A percentile compares a stretch with the other conserved stretches of the same genome.
Conservation (phyloP, 2,888 invertebrate species). For the Tenthredo amoena region DNA sequence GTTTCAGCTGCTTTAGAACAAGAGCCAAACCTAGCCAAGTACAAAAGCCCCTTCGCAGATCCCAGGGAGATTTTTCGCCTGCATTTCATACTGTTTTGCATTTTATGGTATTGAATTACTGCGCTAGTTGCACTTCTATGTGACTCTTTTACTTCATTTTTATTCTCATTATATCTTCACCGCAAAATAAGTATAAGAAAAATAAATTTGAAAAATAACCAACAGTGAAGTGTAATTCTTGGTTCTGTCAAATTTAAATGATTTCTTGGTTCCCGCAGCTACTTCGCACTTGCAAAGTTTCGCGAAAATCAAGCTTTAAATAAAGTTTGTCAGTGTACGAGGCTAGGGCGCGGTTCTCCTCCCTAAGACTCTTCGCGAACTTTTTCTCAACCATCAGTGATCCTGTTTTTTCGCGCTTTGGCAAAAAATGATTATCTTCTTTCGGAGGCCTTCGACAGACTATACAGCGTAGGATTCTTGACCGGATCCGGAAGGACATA, state of each 20-base stretch:
- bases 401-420: constrained; percentile 24
- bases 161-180: neutral
- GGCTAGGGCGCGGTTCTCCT: neutral
- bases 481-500: constrained; percentile 53
- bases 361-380: constrained; percentile 6
- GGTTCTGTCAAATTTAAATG: constrained; percentile 17
- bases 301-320: constrained; percentile 1
- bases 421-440: constrained; percentile 26
- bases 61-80: neutral
- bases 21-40: constrained; percentile 16
- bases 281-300: neutral
- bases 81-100: constrained; percentile 22
- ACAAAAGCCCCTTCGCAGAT: constrained; percentile 31
- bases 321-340: neutral
- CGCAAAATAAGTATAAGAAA: neutral
- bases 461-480: constrained; percentile 13
- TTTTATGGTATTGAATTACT: constrained; percentile 39
- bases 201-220: neutral
- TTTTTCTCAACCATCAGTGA: constrained; percentile 26
- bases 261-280: constrained; percentile 2
- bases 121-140: neutral
- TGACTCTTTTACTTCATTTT: neutral
- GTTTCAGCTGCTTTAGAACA: constrained; percentile 14
- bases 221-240: neutral
- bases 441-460: neutral